Evolutionary conservation across 2,797 vertebrate species (phyloP), one percentile per base, ranked within the genome.

Genomic region (Pterois miles): DNA sequence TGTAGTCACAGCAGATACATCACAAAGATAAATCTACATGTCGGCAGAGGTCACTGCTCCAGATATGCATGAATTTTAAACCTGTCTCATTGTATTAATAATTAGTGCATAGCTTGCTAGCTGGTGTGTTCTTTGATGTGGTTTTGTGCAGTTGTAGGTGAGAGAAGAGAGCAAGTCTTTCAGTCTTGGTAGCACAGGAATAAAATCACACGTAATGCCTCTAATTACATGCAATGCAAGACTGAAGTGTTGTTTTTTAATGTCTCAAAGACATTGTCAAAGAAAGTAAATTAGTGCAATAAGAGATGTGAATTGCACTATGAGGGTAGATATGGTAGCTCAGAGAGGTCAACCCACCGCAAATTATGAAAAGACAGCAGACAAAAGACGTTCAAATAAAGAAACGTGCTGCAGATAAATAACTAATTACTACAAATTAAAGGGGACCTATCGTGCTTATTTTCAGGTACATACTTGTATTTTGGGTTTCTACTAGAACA

Each of bases 11-110:
- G 80, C 52, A 89, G 77, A 92, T 91, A 71, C 71, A 91, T 93
- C 86, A 92, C 78, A 68, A 85, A 93, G 90, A 92, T 80, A 82
- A 85, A 91, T 90, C 83, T 84, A 31, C 57, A n/a, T 78, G 86
- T 87, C 84, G 4, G 82, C 81, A 83, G 79, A 87, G 88, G 91
- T 91, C 85, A 91, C 65, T 81, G 86, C 84, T 91, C 85, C 81
- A 86, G 63, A 91, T 86, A 81, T 88, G 82, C 89, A 87, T 79
- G 83, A 62, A 86, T 85, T 89, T 88, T 60, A 84, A 79, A 88
- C 50, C 66, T 72, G 67, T 85, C 80, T 85, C 48, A 29, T 78
- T 81, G 75, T 77, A 81, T 90, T 90, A 83, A 71, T 86, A 89
- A 89, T 90, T 89, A 89, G 83, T 58, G 68, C 64, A 16, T 23